Evolutionary conservation across 2,797 vertebrate species (phyloP), one percentile per base, ranked within the genome.

Genomic region (Falco peregrinus): DNA sequence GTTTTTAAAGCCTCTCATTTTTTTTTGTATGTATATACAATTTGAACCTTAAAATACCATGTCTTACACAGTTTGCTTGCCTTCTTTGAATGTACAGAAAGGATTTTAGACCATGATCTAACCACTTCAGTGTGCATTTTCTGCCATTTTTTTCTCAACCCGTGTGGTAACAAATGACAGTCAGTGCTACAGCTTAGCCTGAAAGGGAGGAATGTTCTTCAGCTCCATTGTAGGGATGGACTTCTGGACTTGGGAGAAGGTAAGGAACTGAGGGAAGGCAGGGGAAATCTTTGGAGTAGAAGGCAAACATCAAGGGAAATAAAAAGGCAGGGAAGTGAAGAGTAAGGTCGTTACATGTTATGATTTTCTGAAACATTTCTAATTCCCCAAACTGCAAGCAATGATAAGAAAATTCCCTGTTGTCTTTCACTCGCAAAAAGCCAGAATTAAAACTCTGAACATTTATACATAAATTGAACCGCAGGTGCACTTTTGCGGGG

Each of bases 401-500:
- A 28, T 59, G 87, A 84, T 95, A 90, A 91, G 81, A 86, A 77
- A 92, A 94, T 63, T 94, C 89, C 82, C 85, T 57, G 11, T 75
- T 74, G 87, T 73, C 67, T 84, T 68, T 85, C 83, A 48, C 76
- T 81, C 79, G 70, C 33, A 89, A 92, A 93, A 92, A 89, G n/a
- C 47, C 69, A 88, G 73, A 87, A 81, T 91, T 94, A 80, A 91
- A 95, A 83, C 81, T 64, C 74, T 61, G 75, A 81, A 71, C 39
- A 33, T 93, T 85, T 84, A 29, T 70, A 56, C 22, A 1, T 87
- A 83, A 81, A 92, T 84, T 91, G 89, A 92, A 79, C 79, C 94
- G 91, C 96, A 97, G 96, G 94, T 96, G 94, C 82, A 75, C 87
- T 93, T 95, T 71, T 51, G 21, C 7, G 16, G 50, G 20, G 35